Conservation (phyloP, 2,888 invertebrate species). For the Busseola fusca region DNA sequence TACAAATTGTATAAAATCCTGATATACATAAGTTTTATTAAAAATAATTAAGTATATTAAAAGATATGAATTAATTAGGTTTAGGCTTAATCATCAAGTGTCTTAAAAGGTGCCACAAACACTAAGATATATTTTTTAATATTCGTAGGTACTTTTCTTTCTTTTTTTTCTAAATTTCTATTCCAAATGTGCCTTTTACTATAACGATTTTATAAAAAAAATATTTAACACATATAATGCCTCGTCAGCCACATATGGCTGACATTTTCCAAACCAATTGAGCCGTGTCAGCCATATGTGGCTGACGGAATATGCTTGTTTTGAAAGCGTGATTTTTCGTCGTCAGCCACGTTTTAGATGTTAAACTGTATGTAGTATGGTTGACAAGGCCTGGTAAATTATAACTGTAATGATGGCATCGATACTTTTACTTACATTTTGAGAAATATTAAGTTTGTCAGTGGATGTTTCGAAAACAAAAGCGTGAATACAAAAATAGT, state of each 20-base stretch:
- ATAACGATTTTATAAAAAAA: slow-evolving; percentile 9
- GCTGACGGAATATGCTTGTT: slow-evolving; percentile 49
- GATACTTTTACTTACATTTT: slow-evolving; percentile 50
- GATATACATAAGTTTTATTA: slow-evolving; percentile 48
- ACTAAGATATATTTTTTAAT: slow-evolving; percentile 52
- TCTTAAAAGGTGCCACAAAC: slow-evolving; percentile 65
- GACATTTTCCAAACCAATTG: slow-evolving; percentile 51
- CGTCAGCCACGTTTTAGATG: slow-evolving; percentile 51
- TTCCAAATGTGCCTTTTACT: slow-evolving; percentile 62
- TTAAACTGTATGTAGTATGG: slow-evolving; percentile 51
- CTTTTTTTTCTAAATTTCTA: slow-evolving; percentile 43
- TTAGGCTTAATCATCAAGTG: slow-evolving; percentile 51
- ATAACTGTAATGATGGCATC: slow-evolving; percentile 52
- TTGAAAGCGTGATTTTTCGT: slow-evolving; percentile 47
- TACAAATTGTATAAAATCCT: slow-evolving; percentile 58
- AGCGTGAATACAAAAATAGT: slow-evolving; percentile 10
- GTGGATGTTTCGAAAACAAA: slow-evolving; percentile 39
- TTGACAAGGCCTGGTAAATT: slow-evolving; percentile 50
- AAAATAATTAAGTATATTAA: slow-evolving; percentile 34
- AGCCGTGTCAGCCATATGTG: slow-evolving; percentile 52
- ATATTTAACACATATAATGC: slow-evolving; percentile 16
- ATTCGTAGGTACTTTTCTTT: slow-evolving; percentile 25
- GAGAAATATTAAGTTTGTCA: slow-evolving; percentile 48
- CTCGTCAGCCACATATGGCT: slow-evolving; percentile 43
- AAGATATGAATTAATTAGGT: slow-evolving; percentile 48